These are phyloP conservation scores for Ptyas mucosa DNA, from an alignment of 2,113 vertebrate species.

Conservation along the genomic window DNA sequence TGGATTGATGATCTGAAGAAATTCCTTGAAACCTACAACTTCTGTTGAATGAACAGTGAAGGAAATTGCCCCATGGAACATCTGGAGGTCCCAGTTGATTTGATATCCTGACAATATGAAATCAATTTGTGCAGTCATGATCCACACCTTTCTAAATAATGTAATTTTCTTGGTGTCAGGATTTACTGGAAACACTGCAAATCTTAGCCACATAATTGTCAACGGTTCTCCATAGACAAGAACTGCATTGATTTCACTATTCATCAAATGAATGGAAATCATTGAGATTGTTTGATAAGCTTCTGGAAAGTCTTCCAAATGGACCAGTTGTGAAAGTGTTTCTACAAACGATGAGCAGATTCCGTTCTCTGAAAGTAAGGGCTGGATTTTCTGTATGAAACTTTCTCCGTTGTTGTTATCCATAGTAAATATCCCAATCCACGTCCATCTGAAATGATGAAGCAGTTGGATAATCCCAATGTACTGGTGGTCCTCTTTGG, in stretches of 20 bases:
- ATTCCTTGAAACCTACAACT: neutral
- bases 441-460: neutral
- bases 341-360: neutral
- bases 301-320: neutral
- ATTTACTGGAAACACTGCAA: neutral
- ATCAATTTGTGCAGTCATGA: neutral
- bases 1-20: neutral
- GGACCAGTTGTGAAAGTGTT: neutral
- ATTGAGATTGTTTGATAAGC: neutral
- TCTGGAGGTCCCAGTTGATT: rapidly evolving
- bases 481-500: neutral
- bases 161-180: rapidly evolving
- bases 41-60: neutral
- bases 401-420: neutral
- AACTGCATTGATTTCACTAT: neutral
- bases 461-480: neutral
- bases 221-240: neutral
- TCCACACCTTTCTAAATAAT: neutral
- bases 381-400: neutral
- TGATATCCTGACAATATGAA: rapidly evolving
- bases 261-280: neutral
- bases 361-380: neutral
- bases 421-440: neutral
- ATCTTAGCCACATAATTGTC: neutral
- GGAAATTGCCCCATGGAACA: neutral